A percentile compares a stretch with the other conserved stretches of the same genome.
Conservation (phyloP, 2,888 invertebrate genomes). For the Himalopsyche anomala region DNA sequence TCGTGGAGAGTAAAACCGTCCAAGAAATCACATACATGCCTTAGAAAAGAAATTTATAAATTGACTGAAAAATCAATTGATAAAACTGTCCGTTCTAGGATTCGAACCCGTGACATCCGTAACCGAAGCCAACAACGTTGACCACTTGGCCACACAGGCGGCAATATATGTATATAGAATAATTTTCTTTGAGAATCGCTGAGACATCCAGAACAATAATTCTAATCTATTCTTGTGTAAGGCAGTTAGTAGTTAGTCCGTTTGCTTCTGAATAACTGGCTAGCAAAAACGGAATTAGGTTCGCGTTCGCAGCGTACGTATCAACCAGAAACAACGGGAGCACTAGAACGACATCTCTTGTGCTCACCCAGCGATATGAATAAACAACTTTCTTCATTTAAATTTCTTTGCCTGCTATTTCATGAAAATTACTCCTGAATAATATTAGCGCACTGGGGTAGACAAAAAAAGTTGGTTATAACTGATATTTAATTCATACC, state of each 20-base stretch:
- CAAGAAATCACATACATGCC: too few species aligned
- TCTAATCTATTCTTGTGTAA: conserved; percentile 45
- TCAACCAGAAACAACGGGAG: not conserved
- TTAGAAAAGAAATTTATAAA: too few species aligned
- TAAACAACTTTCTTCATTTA: conserved; percentile 62
- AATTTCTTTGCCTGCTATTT: conserved; percentile 61
- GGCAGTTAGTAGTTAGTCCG: conserved; percentile 35
- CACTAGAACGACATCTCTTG: not conserved
- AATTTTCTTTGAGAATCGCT: not conserved
- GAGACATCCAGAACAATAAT: conserved; percentile 10
- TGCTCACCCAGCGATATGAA: conserved; percentile 50
- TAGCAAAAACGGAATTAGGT: conserved; percentile 40
- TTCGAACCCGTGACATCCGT: too few species aligned
- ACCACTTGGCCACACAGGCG: too few species aligned
- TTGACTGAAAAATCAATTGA: too few species aligned
- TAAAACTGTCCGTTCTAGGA: too few species aligned
- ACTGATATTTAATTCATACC: too few species aligned
- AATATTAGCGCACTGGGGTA: not conserved
- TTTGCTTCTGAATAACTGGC: conserved; percentile 31
- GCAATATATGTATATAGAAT: not conserved
- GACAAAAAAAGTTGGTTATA: too few species aligned
- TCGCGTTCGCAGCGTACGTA: not conserved
- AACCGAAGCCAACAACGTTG: too few species aligned
- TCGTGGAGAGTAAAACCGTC: too few species aligned
- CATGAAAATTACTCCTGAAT: conserved; percentile 27